Conservation (phyloP, 2,888 invertebrate species). For the Strigamia crassipes region DNA sequence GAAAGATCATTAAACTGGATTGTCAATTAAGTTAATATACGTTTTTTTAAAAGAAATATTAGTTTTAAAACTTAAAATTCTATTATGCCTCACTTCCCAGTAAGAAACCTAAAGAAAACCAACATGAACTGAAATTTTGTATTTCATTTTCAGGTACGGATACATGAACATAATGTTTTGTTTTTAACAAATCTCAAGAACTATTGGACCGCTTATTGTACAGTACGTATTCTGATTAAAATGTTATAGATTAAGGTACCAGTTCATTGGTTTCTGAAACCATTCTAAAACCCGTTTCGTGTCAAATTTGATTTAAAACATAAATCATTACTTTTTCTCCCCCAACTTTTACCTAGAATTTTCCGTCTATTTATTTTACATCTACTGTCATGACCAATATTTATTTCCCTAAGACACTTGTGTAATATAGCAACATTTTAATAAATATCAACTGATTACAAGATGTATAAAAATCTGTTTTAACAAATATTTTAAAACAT, state of each 20-base stretch:
- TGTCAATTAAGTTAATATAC: neutral
- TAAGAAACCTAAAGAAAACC: neutral
- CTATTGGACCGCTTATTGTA: neutral
- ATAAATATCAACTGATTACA: constrained; percentile 12
- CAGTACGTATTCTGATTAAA: neutral
- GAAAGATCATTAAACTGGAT: neutral
- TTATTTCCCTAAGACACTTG: neutral
- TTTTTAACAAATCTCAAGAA: neutral
- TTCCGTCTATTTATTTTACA: neutral
- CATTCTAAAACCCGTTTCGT: neutral
- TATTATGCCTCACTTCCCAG: neutral
- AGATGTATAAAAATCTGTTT: constrained; percentile 14
- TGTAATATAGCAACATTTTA: neutral
- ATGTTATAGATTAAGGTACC: neutral
- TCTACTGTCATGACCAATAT: neutral
- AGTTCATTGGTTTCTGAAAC: neutral
- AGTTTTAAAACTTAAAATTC: neutral
- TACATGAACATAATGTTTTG: neutral
- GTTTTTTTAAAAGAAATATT: neutral
- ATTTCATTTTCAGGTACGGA: neutral
- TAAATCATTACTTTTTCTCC: neutral
- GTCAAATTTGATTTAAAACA: neutral
- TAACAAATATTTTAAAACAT: neutral
- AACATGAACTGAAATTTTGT: neutral
- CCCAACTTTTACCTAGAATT: neutral